phyloP scores from a whole-genome alignment of 2,797 vertebrate species.

The Cirrhinus mrigala region DNA sequence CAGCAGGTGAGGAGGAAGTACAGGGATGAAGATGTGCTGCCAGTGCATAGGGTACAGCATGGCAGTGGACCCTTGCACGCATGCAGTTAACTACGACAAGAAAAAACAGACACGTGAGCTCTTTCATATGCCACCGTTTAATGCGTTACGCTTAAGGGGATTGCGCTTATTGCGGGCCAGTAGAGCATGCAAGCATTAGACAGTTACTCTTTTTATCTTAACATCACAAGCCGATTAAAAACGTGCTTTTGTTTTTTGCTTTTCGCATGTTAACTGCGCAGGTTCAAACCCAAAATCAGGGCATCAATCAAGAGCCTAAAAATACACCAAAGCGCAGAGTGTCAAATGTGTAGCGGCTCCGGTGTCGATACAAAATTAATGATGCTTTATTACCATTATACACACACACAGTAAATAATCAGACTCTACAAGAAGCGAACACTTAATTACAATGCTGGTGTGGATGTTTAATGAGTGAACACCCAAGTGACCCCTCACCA shows the following conservation, averaged over 20 bases:
- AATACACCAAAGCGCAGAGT: constrained; percentile 34
- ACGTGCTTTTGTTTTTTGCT: not conserved
- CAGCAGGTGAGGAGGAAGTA: constrained; percentile 95
- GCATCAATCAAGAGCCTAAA: constrained; percentile 26
- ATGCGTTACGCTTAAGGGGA: constrained; percentile 14
- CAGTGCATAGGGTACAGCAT: constrained; percentile 98
- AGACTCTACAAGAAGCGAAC: constrained; percentile 48
- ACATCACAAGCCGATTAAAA: constrained; percentile 21
- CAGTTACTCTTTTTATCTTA: constrained; percentile 30
- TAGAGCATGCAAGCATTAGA: constrained; percentile 17
- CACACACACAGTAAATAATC: constrained; percentile 47
- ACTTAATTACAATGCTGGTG: constrained; percentile 56
- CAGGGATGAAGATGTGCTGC: constrained; percentile 99
- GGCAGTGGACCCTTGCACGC: constrained; percentile 93
- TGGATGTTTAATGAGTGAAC: constrained; percentile 58
- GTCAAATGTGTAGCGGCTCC: constrained; percentile 18
- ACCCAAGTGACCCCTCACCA: constrained; percentile 65
- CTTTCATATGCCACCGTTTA: not conserved
- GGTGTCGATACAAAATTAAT: constrained; percentile 34
- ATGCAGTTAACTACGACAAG: constrained; percentile 91
- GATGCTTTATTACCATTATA: constrained; percentile 26
- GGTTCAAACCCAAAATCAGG: constrained; percentile 11
- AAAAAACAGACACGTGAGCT: constrained; percentile 2
- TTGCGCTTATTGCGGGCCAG: constrained; percentile 19
- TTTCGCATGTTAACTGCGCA: constrained; percentile 8